A percentile compares a stretch with the other conserved stretches of the same genome.
phyloP scores from a whole-genome alignment of 2,888 invertebrate species.

The Ethmia dodecea region DNA sequence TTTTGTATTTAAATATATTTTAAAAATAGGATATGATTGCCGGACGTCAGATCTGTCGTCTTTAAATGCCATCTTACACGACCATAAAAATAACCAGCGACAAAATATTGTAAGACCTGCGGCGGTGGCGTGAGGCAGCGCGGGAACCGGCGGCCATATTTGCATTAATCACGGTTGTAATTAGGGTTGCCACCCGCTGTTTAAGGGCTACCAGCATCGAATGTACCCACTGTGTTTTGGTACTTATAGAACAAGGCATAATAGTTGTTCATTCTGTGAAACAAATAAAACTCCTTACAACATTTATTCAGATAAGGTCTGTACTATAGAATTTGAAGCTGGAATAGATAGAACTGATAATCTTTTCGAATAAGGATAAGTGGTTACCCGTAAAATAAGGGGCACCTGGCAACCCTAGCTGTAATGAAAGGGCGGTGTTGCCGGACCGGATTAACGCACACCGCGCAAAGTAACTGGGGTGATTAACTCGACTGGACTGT shows the following conservation, averaged over 20 bases:
- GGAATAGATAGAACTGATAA: background rate
- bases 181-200: too few species aligned
- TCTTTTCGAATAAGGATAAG: background rate
- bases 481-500: slow-evolving; percentile 37
- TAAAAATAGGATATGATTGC: too few species aligned
- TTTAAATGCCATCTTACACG: too few species aligned
- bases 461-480: slow-evolving; percentile 22
- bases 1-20: too few species aligned
- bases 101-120: too few species aligned
- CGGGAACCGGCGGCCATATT: slow-evolving; percentile 13
- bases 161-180: slow-evolving; percentile 17
- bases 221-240: too few species aligned
- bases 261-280: too few species aligned
- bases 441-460: slow-evolving; percentile 16
- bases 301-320: background rate
- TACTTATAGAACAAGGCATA: too few species aligned
- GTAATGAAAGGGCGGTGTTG: slow-evolving; percentile 19
- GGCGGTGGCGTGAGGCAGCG: slow-evolving; percentile 6
- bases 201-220: too few species aligned
- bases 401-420: background rate
- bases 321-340: background rate
- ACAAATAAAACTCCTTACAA: too few species aligned
- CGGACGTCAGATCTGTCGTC: too few species aligned
- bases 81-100: too few species aligned
- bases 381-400: background rate